Evolutionary conservation across 2,113 vertebrate species (phyloP), one percentile per base, ranked within the genome.

Genomic region (Perccottus glenii): DNA sequence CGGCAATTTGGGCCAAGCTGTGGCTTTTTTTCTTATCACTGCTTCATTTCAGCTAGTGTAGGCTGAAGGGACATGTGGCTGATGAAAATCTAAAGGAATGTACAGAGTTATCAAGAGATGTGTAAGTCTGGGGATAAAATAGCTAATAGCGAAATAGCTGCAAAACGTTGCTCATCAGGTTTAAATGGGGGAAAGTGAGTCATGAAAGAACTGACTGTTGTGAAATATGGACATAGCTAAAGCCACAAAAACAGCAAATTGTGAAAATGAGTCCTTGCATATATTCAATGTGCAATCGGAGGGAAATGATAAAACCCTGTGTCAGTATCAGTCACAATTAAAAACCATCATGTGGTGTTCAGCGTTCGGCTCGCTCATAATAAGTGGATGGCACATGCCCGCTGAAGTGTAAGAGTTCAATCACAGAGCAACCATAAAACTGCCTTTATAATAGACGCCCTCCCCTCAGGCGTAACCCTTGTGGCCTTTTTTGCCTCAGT

Each of bases 261-360:
- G 40, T 40, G 4, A 38, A 12, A 11, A 45, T 12, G 19, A 33
- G 19, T n/a, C 59, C 42, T 61, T 40, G 57, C 43, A 16, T 42
- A 59, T 10, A 38, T 35, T 66, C 38, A 16, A 27, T 55, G 49
- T 52, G 74, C 15, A 8, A 76, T 70, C 62, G 70, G 47, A 59
- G 49, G 46, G 62, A 57, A 49, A 71, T 82, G 71, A 74, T 78
- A 45, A 62, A 70, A 73, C 16, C 47, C 32, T n/a, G 67, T 71
- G 40, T 64, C 69, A 14, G 63, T 48, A 83, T 88, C 77, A 56
- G 52, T 87, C 81, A 87, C 79, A 73, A 86, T 85, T 85, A 84
- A 80, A 75, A 62, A 67, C 73, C 66, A 83, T 58, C 57, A 63
- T 53, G 33, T 73, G 51, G 52, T 82, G 32, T 45, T 70, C 67